A percentile compares a stretch with the other conserved stretches of the same genome.
Evolutionary conservation across 2,888 invertebrate species (phyloP).

Genomic region (Melipona bicolor): DNA sequence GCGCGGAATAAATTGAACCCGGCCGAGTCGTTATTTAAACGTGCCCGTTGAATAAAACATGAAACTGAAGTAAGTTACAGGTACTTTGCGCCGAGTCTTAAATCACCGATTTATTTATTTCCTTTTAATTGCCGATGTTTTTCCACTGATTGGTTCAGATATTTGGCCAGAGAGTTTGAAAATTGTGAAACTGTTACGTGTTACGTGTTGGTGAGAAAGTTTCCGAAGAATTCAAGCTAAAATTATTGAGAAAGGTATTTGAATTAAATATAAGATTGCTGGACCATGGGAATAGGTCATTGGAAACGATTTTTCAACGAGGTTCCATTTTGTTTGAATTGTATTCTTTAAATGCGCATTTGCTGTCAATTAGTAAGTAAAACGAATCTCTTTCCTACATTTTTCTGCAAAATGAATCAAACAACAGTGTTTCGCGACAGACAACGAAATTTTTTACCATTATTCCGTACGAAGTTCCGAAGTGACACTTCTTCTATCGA

Average conservation of each 20-base stretch:
- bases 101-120: conserved; percentile 1
- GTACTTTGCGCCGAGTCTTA: not conserved
- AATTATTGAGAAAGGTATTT: not conserved
- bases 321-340: too few relatives aligned
- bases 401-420: too few relatives aligned
- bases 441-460: too few relatives aligned
- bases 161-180: not conserved
- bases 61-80: not conserved
- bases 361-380: too few relatives aligned
- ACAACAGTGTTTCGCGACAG: too few relatives aligned
- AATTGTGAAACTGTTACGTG: not conserved
- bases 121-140: not conserved
- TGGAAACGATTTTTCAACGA: too few relatives aligned
- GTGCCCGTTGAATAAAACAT: conserved; percentile 21
- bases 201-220: not conserved
- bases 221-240: not conserved
- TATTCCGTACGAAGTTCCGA: too few relatives aligned
- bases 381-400: too few relatives aligned
- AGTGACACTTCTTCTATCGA: too few relatives aligned
- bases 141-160: not conserved
- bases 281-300: too few relatives aligned
- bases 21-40: conserved; percentile 19
- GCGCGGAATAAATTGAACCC: conserved; percentile 7
- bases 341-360: too few relatives aligned
- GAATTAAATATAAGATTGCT: too few relatives aligned